Base-by-base conservation (phyloP, 2,888 invertebrate genomes). In the Aricia artaxerxes region DNA sequence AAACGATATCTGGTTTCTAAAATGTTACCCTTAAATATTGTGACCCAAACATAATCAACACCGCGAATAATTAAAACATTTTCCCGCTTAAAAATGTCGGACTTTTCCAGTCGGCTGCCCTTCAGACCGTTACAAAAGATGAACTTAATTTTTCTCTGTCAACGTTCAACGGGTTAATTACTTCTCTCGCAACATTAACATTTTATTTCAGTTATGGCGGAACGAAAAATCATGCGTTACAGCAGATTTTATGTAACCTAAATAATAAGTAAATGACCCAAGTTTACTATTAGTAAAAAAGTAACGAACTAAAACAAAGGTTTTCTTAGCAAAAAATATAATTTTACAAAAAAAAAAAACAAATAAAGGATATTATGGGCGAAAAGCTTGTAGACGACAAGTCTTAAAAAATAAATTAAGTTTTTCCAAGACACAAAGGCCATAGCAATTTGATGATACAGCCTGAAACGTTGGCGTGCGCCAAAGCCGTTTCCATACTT, bases 401-500 rank as follows among this genome's bases (percentile, higher is more conserved):
- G 44, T 11, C 49, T 49, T 49, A 57, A 4, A 57, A 13, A 57
- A 57, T 57, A 16, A 57, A 4, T 57, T 1, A 57, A 57, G 16
- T 16, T 11, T 57, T 57, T 57, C 57, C 53, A 57, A 57, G 57
- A 57, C 57, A 13, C 13, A 57, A 57, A 57, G 57, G 57, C 57
- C 57, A 57, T 4, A 57, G 57, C 57, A 57, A 57, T 57, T 57
- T 57, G 57, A 16, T 57, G 57, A 4, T 16, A 57, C 57, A 16
- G 4, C 57, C 57, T 57, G 57, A 57, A 77, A 53, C 16, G 60
- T 61, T 64, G 35, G 78, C 31, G 78, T 49, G 31, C 49, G 49
- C 44, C n/a, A 57, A 79, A 79, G 79, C 80, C 82, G 83, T 83
- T 80, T 79, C 80, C 82, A 82, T 82, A 81, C 81, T 80, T 83